phyloP scores from a whole-genome alignment of 2,113 vertebrate genomes.

The Platichthys flesus region DNA sequence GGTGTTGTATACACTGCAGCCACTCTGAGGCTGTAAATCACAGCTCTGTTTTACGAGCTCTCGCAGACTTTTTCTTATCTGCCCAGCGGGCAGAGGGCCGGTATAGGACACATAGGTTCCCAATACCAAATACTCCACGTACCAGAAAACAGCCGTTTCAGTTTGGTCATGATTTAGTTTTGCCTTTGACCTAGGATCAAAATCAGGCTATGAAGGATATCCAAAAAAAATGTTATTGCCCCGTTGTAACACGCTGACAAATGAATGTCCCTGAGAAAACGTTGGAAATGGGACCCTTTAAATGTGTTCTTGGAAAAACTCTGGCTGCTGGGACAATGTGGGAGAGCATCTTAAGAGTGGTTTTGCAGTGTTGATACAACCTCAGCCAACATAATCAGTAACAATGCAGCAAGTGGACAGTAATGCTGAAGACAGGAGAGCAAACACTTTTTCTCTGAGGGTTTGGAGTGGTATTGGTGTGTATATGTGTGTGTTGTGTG shows the following conservation, averaged over 20 bases:
- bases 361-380: conserved; percentile 72
- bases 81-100: not conserved
- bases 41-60: conserved; percentile 54
- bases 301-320: conserved; percentile 56
- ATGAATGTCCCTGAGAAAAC: conserved; percentile 36
- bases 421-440: conserved; percentile 82
- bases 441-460: conserved; percentile 76
- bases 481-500: conserved; percentile 38
- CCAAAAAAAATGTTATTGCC: not conserved
- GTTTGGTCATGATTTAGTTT: not conserved
- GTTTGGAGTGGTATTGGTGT: conserved; percentile 60
- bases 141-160: not conserved
- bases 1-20: conserved; percentile 62
- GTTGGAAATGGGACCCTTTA: conserved; percentile 28
- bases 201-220: conserved; percentile 6
- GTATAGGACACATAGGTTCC: not conserved
- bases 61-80: conserved; percentile 38
- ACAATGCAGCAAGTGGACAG: conserved; percentile 68
- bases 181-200: not conserved
- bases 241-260: conserved; percentile 14
- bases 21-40: conserved; percentile 68
- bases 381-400: conserved; percentile 72
- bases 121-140: not conserved
- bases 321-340: conserved; percentile 50
- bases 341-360: conserved; percentile 61